Percentiles rank a stretch among this genome's conserved stretches.
These are phyloP conservation scores for Drosophila setifemur DNA, from an alignment of 1,140 invertebrate species.

Conservation along the genomic window DNA sequence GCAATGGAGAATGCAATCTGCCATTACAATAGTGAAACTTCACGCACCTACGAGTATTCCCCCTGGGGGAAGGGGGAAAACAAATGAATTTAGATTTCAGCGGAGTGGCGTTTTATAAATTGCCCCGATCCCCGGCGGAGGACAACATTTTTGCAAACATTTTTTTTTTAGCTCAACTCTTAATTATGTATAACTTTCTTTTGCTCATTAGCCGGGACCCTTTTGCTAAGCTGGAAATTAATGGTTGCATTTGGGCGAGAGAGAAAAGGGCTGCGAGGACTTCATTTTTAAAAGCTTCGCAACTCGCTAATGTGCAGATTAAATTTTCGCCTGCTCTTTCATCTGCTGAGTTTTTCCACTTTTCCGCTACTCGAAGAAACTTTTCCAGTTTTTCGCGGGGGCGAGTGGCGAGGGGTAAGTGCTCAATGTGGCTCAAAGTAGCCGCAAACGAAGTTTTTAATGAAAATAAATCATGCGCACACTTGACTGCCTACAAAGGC, in stretches of 20 bases:
- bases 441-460: slow-evolving; percentile 64
- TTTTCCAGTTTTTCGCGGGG: slow-evolving; percentile 53
- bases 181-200: slow-evolving; percentile 58
- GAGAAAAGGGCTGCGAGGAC: slow-evolving; percentile 39
- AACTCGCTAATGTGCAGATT: slow-evolving; percentile 74
- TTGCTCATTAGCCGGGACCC: slow-evolving; percentile 43
- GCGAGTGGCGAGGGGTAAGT: slow-evolving; percentile 25
- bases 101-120: slow-evolving; percentile 12
- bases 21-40: slow-evolving; percentile 53
- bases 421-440: slow-evolving; percentile 52
- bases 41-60: slow-evolving; percentile 51
- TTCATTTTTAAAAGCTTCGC: slow-evolving; percentile 35
- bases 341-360: slow-evolving; percentile 31
- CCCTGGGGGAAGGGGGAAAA: slow-evolving; percentile 39
- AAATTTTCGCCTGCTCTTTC: slow-evolving; percentile 53
- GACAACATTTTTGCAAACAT: slow-evolving; percentile 34
- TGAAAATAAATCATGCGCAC: slow-evolving; percentile 74
- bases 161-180: slow-evolving; percentile 53
- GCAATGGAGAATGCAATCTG: slow-evolving; percentile 39
- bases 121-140: neutral
- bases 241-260: slow-evolving; percentile 62
- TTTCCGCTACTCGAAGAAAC: slow-evolving; percentile 42
- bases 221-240: slow-evolving; percentile 72
- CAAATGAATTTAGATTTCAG: slow-evolving; percentile 58
- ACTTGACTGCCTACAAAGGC: slow-evolving; percentile 43